phyloP scores from a whole-genome alignment of 2,888 invertebrate genomes.

The Thymelicus lineola region DNA sequence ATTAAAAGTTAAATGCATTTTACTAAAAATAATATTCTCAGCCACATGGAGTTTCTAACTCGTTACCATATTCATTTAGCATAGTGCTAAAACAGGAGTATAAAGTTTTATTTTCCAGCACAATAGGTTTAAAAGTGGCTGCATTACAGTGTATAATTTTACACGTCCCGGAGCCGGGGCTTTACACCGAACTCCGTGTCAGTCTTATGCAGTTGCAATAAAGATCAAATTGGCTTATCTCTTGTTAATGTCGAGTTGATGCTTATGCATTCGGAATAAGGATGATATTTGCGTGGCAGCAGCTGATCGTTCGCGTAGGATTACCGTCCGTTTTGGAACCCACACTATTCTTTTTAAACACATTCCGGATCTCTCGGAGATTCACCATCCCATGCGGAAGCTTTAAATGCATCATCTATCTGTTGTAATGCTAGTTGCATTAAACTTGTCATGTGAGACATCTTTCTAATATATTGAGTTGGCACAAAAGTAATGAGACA shows the following conservation, averaged over 20 bases:
- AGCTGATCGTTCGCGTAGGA: conserved; percentile 20
- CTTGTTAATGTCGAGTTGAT: not conserved
- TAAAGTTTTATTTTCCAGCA: conserved; percentile 34
- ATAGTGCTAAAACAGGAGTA: conserved; percentile 19
- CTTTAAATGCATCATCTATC: conserved; percentile 15
- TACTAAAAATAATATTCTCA: conserved; percentile 8
- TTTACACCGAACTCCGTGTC: not conserved
- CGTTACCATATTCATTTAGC: conserved; percentile 30
- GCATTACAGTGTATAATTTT: conserved; percentile 33
- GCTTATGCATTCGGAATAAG: conserved; percentile 19
- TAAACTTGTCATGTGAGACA: not conserved
- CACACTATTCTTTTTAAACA: conserved; percentile 35
- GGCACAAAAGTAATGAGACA: too few relatives aligned
- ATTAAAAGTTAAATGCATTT: not conserved
- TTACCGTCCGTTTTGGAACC: conserved; percentile 26
- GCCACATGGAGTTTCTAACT: conserved; percentile 11
- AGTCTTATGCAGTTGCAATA: conserved; percentile 23
- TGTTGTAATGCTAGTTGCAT: not conserved
- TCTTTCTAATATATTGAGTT: too few relatives aligned
- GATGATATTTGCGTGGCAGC: conserved; percentile 10
- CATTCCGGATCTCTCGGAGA: conserved; percentile 25
- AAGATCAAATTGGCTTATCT: conserved; percentile 16
- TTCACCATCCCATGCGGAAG: conserved; percentile 20
- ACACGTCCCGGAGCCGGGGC: not conserved
- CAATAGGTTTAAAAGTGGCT: conserved; percentile 27